phyloP scores from a whole-genome alignment of 53 echinoderm and acorn worm genomes.

The Temnopleurus reevesii region DNA sequence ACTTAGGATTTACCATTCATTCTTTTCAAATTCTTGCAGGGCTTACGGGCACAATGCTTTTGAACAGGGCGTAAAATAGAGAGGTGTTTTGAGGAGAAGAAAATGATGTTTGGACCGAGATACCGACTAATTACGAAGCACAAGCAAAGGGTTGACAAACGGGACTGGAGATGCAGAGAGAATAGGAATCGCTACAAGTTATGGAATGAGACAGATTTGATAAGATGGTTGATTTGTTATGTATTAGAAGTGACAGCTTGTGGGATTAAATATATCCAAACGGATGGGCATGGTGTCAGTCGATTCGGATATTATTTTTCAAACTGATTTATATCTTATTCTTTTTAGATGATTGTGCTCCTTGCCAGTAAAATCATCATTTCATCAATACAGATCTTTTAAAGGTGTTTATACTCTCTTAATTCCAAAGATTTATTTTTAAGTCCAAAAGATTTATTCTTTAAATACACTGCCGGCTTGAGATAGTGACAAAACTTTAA shows the following conservation, averaged over 20 bases:
- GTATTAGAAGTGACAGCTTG: background rate
- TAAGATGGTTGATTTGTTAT: background rate
- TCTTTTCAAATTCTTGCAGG: background rate
- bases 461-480: too few relatives aligned
- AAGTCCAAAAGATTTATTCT: too few relatives aligned
- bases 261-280: background rate
- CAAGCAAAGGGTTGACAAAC: background rate
- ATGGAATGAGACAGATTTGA: background rate
- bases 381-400: too few relatives aligned
- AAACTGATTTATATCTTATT: too few relatives aligned
- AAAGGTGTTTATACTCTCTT: too few relatives aligned
- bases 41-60: background rate
- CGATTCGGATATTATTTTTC: background rate
- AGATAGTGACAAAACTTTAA: too few relatives aligned
- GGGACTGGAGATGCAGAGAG: background rate
- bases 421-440: too few relatives aligned
- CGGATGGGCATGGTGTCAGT: background rate
- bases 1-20: background rate
- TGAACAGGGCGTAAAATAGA: background rate
- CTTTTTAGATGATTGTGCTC: too few relatives aligned
- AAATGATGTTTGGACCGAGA: background rate
- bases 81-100: background rate
- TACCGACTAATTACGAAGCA: slow-evolving; percentile 11
- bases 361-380: too few relatives aligned
- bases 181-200: background rate